Evolutionary conservation across 2,113 vertebrate genomes (phyloP).

Genomic region (Casuarius casuarius): DNA sequence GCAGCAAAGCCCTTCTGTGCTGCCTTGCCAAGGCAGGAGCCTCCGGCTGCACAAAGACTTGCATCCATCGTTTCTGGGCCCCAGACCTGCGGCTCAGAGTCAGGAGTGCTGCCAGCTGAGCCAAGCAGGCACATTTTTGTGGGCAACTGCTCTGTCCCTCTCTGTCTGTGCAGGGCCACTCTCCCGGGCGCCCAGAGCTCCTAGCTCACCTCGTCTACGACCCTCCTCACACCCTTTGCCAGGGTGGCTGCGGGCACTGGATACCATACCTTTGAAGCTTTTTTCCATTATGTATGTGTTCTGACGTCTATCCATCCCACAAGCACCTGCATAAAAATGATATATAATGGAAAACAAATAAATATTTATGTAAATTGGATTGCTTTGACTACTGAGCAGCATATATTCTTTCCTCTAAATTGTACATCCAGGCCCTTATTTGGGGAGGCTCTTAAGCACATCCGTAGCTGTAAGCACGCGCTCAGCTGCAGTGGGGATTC

Average conservation of each 20-base stretch:
- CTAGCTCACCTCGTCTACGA: conserved; percentile 72
- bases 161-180: not conserved
- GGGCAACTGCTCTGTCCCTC: conserved; percentile 8
- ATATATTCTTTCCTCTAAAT: conserved; percentile 50
- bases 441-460: conserved; percentile 33
- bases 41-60: not conserved
- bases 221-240: conserved; percentile 70
- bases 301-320: conserved; percentile 88
- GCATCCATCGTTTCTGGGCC: not conserved
- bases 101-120: not conserved
- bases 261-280: conserved; percentile 90
- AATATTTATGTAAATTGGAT: conserved; percentile 73
- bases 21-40: not conserved
- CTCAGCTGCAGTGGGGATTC: not conserved
- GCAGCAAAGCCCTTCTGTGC: not conserved
- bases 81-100: not conserved
- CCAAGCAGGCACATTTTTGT: not conserved
- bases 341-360: conserved; percentile 74
- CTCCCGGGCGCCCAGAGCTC: conserved; percentile 21
- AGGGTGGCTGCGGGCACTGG: conserved; percentile 68
- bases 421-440: conserved; percentile 22
- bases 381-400: conserved; percentile 63
- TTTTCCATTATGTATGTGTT: conserved; percentile 92
- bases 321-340: conserved; percentile 82
- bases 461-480: conserved; percentile 10